phyloP scores from a whole-genome alignment of 1,140 invertebrate genomes.

The Drosophila melanica region DNA sequence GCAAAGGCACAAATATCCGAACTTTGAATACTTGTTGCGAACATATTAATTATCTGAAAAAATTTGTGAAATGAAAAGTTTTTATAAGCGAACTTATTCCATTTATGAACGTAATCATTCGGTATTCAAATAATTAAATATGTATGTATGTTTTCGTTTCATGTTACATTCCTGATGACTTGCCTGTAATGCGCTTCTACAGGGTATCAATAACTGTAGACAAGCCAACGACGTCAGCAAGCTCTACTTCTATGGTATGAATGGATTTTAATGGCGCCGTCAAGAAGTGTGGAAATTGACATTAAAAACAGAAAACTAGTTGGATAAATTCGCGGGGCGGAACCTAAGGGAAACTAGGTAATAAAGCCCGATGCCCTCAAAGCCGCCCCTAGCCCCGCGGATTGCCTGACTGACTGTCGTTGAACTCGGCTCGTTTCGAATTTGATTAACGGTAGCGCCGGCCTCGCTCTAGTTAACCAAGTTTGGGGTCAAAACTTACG shows the following conservation, averaged over 20 bases:
- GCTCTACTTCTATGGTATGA: conserved; percentile 2
- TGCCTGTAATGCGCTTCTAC: too few relatives aligned
- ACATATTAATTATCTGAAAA: too few relatives aligned
- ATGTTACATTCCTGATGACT: too few relatives aligned
- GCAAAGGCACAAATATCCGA: neutral
- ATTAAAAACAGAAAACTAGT: conserved; percentile 18
- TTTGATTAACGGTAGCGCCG: conserved; percentile 31
- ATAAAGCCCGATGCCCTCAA: too few relatives aligned
- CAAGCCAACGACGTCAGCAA: neutral
- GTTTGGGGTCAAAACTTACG: conserved; percentile 68
- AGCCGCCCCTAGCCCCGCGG: neutral
- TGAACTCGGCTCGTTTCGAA: conserved; percentile 1
- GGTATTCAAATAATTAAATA: too few relatives aligned
- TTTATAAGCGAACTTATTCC: too few relatives aligned
- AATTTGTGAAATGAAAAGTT: too few relatives aligned
- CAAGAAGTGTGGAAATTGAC: conserved; percentile 43
- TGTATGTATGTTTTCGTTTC: too few relatives aligned
- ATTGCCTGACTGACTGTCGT: conserved; percentile 35
- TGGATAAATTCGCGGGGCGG: too few relatives aligned
- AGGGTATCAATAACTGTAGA: neutral
- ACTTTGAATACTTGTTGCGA: too few relatives aligned
- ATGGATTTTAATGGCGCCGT: conserved; percentile 44
- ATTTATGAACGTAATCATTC: too few relatives aligned
- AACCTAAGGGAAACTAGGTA: neutral
- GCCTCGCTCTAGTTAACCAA: conserved; percentile 60